phyloP scores from a whole-genome alignment of 2,113 vertebrate genomes.

The Neotoma lepida region DNA sequence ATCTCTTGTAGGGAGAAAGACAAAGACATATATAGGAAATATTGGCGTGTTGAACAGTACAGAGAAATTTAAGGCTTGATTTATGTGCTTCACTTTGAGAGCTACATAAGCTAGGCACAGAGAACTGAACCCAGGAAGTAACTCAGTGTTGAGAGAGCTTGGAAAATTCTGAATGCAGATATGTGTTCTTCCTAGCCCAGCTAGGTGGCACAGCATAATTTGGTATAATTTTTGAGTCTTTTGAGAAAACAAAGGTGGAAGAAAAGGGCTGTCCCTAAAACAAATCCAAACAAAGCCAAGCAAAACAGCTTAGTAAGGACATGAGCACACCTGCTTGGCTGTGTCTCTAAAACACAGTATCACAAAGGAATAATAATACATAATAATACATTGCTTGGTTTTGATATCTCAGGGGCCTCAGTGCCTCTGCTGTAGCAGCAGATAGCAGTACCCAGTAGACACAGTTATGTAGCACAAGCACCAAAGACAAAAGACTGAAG shows the following conservation, averaged over 20 bases:
- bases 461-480: slow-evolving; percentile 25
- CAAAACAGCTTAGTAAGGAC: slow-evolving; percentile 29
- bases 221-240: slow-evolving; percentile 34
- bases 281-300: neutral
- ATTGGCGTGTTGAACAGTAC: slow-evolving; percentile 19
- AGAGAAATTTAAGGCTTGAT: slow-evolving; percentile 18
- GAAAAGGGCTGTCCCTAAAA: neutral
- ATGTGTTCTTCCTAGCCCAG: neutral
- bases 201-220: neutral
- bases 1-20: slow-evolving; percentile 27
- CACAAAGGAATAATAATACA: slow-evolving; percentile 14
- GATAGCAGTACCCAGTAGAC: neutral
- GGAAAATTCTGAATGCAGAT: slow-evolving; percentile 42
- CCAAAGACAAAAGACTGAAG: neutral
- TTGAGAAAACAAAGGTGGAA: slow-evolving; percentile 41
- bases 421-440: slow-evolving; percentile 21
- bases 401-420: neutral
- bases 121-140: neutral
- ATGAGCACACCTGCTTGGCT: neutral
- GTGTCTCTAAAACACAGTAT: slow-evolving; percentile 3
- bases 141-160: neutral
- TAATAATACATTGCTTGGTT: neutral
- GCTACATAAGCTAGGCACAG: neutral
- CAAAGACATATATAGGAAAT: neutral
- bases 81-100: slow-evolving; percentile 35